Base-by-base conservation (phyloP, 1,140 invertebrate species). In the Zaprionus tsacasi region DNA sequence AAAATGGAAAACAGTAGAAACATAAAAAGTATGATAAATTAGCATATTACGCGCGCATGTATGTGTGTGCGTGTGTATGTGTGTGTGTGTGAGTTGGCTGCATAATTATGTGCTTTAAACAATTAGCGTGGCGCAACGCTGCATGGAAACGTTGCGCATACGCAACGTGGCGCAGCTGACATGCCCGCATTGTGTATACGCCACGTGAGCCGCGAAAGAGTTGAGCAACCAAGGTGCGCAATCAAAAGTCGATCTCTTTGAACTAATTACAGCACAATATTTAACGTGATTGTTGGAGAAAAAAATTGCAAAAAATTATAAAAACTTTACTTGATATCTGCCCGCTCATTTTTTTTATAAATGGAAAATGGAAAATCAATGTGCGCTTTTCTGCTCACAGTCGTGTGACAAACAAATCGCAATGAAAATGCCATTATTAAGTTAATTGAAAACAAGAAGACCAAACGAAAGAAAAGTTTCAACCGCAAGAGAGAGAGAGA, bases 21-120 rank as follows among this genome's bases (percentile, higher is more conserved):
- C 80, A 82, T 75, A 82, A 82, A 82, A 82, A 82, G 80, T 79
- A 82, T 82, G 81, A 82, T 79, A 82, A 79, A 82, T 82, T 82
- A 82, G 76, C 76, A 82, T 82, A 82, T 82, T 82, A 82, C 81
- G 80, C 81, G 82, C 79, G 82, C 80, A 76, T 43, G 35, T 69
- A 21, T 56, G 25, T 59, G 40, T 65, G 48, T 2, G 25, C 1
- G n/a, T 21, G 21, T 40, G 13, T 70, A 25, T 64, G 21, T 13
- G 3, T 45, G 38, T 40, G 52, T 27, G 21, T 56, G 36, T 71
- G 57, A 66, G 70, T 54, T 82, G 76, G 35, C 76, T 79, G 80
- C 82, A 82, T 82, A 82, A 82, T 82, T 82, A 82, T 82, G 80
- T 79, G 80, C 80, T 82, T 82, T 76, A 82, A 82, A 72, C 80